These are phyloP conservation scores for Myanophis thanlyinensis DNA, from an alignment of 2,113 vertebrate genomes.

Conservation along the genomic window DNA sequence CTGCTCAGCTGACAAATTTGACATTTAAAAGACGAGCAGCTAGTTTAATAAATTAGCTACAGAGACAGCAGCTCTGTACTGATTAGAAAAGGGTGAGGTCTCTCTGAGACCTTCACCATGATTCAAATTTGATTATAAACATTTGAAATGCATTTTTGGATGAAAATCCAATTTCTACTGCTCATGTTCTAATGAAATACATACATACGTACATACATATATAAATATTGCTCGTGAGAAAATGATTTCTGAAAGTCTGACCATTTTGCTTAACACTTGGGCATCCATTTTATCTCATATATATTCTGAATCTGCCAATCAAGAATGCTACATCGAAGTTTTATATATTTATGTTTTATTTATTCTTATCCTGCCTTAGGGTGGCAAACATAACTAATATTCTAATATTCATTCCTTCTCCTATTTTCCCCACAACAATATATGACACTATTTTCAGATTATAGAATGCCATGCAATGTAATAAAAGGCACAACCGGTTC, in stretches of 20 bases:
- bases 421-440: neutral
- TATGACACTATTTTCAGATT: conserved; percentile 1
- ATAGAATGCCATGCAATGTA: neutral
- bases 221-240: neutral
- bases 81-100: neutral
- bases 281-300: conserved; percentile 3
- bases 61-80: neutral
- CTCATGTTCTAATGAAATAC: neutral
- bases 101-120: neutral
- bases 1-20: neutral
- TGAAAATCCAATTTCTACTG: neutral
- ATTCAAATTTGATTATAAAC: neutral
- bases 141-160: neutral
- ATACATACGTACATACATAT: neutral
- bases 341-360: too few relatives aligned
- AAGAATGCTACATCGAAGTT: neutral
- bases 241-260: neutral
- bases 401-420: too few relatives aligned
- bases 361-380: too few relatives aligned
- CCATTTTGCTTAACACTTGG: neutral
- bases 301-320: neutral
- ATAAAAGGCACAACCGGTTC: neutral
- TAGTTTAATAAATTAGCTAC: neutral
- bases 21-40: neutral
- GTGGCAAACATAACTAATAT: too few relatives aligned